Evolutionary conservation across 2,113 vertebrate species (phyloP).

Genomic region (Sylvia atricapilla): DNA sequence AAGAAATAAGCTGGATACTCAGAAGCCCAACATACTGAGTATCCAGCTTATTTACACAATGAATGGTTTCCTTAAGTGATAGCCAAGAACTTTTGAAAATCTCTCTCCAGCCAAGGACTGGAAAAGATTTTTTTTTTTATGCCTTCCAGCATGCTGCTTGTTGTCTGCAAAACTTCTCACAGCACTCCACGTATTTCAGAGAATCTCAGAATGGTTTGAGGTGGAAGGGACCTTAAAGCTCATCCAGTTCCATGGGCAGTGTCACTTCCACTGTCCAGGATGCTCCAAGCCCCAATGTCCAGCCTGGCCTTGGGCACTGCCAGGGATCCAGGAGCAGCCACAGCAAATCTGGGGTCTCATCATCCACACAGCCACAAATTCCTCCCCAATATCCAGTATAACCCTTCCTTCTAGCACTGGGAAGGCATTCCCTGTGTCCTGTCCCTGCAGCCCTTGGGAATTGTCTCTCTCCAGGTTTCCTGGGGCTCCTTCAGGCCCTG

Average conservation of each 20-base stretch:
- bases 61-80: constrained; percentile 1
- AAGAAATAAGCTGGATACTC: too few species aligned
- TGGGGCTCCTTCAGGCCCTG: too few species aligned
- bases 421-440: background rate
- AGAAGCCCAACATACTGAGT: background rate
- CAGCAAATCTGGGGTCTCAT: background rate
- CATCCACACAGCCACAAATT: background rate
- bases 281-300: background rate
- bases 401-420: too few species aligned
- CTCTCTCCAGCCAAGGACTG: background rate
- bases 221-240: fast-evolving
- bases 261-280: background rate
- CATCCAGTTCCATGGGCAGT: background rate
- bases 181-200: background rate
- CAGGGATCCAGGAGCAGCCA: background rate
- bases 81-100: constrained; percentile 17
- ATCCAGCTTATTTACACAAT: background rate
- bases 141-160: background rate
- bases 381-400: background rate
- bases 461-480: background rate
- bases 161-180: background rate
- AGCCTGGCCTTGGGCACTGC: background rate
- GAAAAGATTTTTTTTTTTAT: background rate
- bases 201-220: background rate
- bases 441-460: background rate